Percentiles rank a stretch among this genome's conserved stretches.
Evolutionary conservation across 2,888 invertebrate genomes (phyloP).

Genomic region (Pollenia amentaria): DNA sequence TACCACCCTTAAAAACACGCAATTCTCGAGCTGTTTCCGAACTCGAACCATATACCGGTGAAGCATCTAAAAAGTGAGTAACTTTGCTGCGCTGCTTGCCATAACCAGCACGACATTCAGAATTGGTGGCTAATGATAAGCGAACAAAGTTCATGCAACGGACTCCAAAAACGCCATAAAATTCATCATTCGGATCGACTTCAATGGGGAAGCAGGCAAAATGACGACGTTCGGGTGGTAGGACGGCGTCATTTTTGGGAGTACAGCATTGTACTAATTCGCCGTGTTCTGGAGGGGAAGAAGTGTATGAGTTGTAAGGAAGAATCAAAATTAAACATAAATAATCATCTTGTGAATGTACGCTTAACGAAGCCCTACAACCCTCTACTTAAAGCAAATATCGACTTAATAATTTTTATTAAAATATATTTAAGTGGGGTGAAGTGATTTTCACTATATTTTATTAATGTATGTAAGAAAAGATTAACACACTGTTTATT

Average conservation of each 20-base stretch:
- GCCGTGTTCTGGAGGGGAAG: slow-evolving; percentile 86
- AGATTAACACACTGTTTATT: too few species aligned
- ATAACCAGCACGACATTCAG: slow-evolving; percentile 89
- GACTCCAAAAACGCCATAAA: slow-evolving; percentile 86
- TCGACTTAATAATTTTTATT: too few species aligned
- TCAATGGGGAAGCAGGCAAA: slow-evolving; percentile 89
- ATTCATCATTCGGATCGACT: slow-evolving; percentile 87
- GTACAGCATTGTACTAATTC: slow-evolving; percentile 90
- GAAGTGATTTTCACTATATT: too few species aligned
- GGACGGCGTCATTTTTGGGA: slow-evolving; percentile 86
- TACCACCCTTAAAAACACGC: slow-evolving; percentile 87
- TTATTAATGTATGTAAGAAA: too few species aligned
- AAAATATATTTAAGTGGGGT: too few species aligned
- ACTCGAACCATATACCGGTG: slow-evolving; percentile 90
- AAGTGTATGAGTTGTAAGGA: neutral
- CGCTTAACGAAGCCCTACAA: too few species aligned
- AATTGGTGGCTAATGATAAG: slow-evolving; percentile 88
- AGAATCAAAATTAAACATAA: neutral
- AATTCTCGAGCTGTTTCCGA: slow-evolving; percentile 86
- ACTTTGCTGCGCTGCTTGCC: slow-evolving; percentile 89
- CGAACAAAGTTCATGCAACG: slow-evolving; percentile 91
- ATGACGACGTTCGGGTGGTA: slow-evolving; percentile 86
- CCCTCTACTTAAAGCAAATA: too few species aligned
- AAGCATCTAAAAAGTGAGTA: slow-evolving; percentile 90
- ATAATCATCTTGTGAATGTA: too few species aligned